Conservation (phyloP, 2,888 invertebrate species). For the Fissipunctia ypsillon region DNA sequence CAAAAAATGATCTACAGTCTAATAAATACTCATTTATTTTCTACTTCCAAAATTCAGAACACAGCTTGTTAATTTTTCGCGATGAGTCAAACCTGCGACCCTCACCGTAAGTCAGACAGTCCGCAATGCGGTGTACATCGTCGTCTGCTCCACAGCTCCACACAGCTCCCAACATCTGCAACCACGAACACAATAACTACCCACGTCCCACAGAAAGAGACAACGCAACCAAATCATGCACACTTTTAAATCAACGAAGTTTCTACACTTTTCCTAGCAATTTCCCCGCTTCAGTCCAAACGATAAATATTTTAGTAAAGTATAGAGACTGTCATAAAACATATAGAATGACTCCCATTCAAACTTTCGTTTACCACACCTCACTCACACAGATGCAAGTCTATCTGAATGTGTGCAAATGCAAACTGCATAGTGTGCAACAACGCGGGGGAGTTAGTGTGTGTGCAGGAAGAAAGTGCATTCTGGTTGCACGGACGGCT, state of each 20-base stretch:
- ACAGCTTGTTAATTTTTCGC: not conserved
- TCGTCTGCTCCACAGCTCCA: not conserved
- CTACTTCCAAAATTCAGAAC: not conserved
- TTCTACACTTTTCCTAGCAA: conserved; percentile 62
- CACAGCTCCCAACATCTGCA: conserved; percentile 7
- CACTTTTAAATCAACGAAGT: conserved; percentile 44
- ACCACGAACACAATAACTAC: conserved; percentile 4
- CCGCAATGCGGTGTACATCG: conserved; percentile 36
- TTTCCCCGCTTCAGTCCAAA: conserved; percentile 59
- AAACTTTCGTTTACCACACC: conserved; percentile 68
- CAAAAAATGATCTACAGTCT: not conserved
- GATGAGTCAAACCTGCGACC: conserved; percentile 15
- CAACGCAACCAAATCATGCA: conserved; percentile 39
- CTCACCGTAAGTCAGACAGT: conserved; percentile 6
- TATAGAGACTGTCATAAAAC: conserved; percentile 61
- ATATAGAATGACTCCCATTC: conserved; percentile 65
- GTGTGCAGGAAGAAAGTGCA: conserved; percentile 88
- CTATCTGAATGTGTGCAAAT: conserved; percentile 57
- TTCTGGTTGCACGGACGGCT: conserved; percentile 84
- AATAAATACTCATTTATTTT: not conserved
- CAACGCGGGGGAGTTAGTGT: conserved; percentile 35
- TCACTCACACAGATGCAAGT: conserved; percentile 48
- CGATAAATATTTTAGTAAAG: conserved; percentile 64
- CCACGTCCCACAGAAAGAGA: conserved; percentile 30
- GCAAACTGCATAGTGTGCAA: conserved; percentile 55